Percentiles rank a stretch among this genome's conserved stretches.
These are phyloP conservation scores for Drosophila tropicalis DNA, from an alignment of 1,140 invertebrate genomes.

Conservation along the genomic window DNA sequence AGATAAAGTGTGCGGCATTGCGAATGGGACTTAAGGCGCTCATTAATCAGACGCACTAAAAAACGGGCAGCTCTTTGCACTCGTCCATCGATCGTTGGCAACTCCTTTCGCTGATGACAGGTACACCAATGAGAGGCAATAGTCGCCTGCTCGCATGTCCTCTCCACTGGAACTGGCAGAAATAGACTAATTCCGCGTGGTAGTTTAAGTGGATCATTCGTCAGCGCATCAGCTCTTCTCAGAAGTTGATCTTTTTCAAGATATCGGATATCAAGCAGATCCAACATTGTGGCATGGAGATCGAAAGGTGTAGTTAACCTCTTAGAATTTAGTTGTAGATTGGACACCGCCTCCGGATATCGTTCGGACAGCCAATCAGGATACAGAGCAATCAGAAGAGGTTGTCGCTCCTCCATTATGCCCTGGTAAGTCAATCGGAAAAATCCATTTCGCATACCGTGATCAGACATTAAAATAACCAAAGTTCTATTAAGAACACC, in stretches of 20 bases:
- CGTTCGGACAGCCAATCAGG: conserved; percentile 88
- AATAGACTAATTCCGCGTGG: conserved; percentile 90
- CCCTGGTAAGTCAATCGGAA: conserved; percentile 87
- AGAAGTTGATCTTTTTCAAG: conserved; percentile 70
- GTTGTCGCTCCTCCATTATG: conserved; percentile 92
- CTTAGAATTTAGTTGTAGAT: conserved; percentile 89
- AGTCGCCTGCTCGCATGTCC: conserved; percentile 89
- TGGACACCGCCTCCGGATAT: conserved; percentile 86
- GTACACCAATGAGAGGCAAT: conserved; percentile 94
- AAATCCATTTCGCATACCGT: conserved; percentile 38
- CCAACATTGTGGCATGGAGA: conserved; percentile 88
- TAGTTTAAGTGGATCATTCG: conserved; percentile 58
- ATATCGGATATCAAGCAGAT: conserved; percentile 85
- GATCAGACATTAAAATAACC: conserved; percentile 42
- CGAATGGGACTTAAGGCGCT: conserved; percentile 85
- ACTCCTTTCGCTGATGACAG: conserved; percentile 87
- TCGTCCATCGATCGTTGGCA: conserved; percentile 84
- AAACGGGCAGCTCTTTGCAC: conserved; percentile 84
- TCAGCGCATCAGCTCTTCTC: conserved; percentile 52
- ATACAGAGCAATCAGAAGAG: conserved; percentile 90
- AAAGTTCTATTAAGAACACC: conserved; percentile 42
- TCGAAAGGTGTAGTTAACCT: conserved; percentile 93
- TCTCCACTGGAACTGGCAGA: conserved; percentile 86
- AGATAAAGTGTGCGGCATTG: conserved; percentile 84
- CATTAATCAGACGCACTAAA: conserved; percentile 87